These are phyloP conservation scores for Standfussiana lucernea DNA, from an alignment of 2,888 invertebrate species.

Conservation along the genomic window DNA sequence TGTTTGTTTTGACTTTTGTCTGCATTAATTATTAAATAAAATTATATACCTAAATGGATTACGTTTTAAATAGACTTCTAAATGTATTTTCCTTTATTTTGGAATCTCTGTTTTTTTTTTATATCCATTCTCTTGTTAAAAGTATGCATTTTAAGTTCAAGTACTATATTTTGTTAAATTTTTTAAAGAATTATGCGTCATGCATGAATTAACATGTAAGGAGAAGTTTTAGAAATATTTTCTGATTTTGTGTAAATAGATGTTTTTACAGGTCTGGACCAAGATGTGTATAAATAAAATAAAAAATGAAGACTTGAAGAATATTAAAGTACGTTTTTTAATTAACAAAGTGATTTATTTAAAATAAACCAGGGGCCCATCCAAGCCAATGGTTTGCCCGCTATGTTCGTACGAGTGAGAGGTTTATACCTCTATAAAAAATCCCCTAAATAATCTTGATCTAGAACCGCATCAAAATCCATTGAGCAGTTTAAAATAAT, in stretches of 20 bases:
- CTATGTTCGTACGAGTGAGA: neutral
- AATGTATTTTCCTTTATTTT: slow-evolving; percentile 52
- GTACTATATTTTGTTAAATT: slow-evolving; percentile 59
- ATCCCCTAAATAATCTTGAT: too few relatives aligned
- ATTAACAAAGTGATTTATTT: slow-evolving; percentile 44
- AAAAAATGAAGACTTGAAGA: slow-evolving; percentile 53
- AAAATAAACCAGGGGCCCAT: neutral
- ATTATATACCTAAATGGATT: slow-evolving; percentile 39
- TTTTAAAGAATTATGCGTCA: slow-evolving; percentile 44
- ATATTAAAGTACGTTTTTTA: slow-evolving; percentile 62
- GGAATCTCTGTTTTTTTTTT: slow-evolving; percentile 58
- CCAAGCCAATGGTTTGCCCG: too few relatives aligned
- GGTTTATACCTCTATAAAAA: too few relatives aligned
- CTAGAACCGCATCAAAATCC: too few relatives aligned
- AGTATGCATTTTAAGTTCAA: slow-evolving; percentile 57
- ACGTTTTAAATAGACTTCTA: slow-evolving; percentile 27
- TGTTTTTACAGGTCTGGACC: slow-evolving; percentile 68
- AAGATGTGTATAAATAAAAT: slow-evolving; percentile 59
- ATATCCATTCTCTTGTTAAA: slow-evolving; percentile 53
- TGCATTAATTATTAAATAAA: slow-evolving; percentile 26
- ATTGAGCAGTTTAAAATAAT: too few relatives aligned
- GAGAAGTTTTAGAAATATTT: slow-evolving; percentile 64
- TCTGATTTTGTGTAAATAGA: slow-evolving; percentile 69
- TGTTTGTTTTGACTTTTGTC: slow-evolving; percentile 53
- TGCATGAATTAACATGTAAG: slow-evolving; percentile 58